Evolutionary conservation across 2,113 vertebrate species (phyloP).

Genomic region (Podarcis muralis): DNA sequence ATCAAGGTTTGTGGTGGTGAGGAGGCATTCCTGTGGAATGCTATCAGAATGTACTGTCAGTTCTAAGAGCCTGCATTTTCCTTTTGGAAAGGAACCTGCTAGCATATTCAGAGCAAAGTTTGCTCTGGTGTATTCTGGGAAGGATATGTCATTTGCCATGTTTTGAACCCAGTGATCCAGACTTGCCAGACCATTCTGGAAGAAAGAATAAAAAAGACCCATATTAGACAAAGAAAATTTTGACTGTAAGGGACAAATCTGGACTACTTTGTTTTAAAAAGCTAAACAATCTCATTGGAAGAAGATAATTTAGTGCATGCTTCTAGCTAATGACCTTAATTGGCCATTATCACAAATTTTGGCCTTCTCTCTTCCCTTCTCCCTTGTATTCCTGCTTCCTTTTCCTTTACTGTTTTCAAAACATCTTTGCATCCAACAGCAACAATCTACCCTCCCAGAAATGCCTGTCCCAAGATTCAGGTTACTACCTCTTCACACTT

Average conservation of each 20-base stretch:
- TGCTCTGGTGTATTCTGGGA: neutral
- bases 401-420: conserved; percentile 34
- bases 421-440: conserved; percentile 22
- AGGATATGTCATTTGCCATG: neutral
- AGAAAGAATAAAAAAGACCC: conserved; percentile 51
- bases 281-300: conserved; percentile 38
- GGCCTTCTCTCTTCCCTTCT: conserved; percentile 16
- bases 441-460: neutral
- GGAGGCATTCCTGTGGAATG: neutral
- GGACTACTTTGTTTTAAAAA: neutral
- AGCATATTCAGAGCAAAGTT: neutral
- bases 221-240: conserved; percentile 57
- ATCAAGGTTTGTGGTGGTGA: neutral
- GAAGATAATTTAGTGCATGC: neutral
- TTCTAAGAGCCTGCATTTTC: neutral
- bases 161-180: neutral
- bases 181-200: neutral
- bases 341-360: conserved; percentile 19
- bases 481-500: neutral
- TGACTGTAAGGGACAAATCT: conserved; percentile 51
- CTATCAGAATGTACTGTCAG: neutral
- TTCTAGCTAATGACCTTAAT: conserved; percentile 36
- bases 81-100: neutral
- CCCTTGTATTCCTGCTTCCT: neutral
- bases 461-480: neutral